Conservation (phyloP, 2,113 vertebrate genomes). For the Miniopterus natalensis region DNA sequence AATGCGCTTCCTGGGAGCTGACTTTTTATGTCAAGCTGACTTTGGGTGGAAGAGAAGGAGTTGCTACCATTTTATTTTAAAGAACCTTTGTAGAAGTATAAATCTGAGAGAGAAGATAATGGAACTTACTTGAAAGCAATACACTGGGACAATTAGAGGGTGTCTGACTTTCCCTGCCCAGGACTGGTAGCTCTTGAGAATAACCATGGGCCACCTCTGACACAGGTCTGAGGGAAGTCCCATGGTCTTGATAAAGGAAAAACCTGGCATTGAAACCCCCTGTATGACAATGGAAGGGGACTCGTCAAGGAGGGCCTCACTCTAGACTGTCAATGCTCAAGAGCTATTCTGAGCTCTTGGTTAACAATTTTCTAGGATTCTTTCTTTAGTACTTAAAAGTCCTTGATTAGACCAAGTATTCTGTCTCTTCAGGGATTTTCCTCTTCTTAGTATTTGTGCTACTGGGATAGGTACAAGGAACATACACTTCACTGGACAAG, state of each 20-base stretch:
- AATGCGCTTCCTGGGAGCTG: not conserved
- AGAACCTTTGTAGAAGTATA: not conserved
- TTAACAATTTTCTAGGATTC: not conserved
- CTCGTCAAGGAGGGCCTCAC: not conserved
- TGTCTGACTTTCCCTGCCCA: not conserved
- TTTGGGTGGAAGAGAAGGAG: not conserved
- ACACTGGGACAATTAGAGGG: not conserved
- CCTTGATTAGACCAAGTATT: not conserved
- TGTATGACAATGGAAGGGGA: not conserved
- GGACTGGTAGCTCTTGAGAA: not conserved
- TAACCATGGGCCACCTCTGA: not conserved
- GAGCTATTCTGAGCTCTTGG: not conserved
- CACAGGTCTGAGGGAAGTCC: not conserved
- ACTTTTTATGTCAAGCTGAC: not conserved
- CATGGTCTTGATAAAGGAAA: not conserved
- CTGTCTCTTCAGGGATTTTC: not conserved
- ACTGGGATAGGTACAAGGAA: not conserved
- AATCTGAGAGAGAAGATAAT: not conserved
- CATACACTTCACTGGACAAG: not conserved
- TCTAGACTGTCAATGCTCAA: not conserved
- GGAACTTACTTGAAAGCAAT: not conserved
- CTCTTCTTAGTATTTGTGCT: not conserved
- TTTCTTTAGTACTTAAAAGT: not conserved
- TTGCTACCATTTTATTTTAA: not conserved
- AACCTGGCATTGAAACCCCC: not conserved